phyloP scores from a whole-genome alignment of 2,888 invertebrate genomes.

The Eupsilia transversa region DNA sequence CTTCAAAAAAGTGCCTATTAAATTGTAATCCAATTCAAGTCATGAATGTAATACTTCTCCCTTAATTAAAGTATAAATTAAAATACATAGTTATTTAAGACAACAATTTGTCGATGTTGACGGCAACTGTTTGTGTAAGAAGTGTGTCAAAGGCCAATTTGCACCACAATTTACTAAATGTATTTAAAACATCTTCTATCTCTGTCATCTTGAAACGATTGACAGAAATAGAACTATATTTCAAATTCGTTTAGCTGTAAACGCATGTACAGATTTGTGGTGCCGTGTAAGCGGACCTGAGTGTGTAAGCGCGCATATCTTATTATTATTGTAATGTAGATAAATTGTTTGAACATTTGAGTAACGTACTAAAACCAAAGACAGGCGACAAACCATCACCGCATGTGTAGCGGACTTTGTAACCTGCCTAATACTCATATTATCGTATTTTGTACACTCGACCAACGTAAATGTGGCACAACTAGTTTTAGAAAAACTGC shows the following conservation, averaged over 20 bases:
- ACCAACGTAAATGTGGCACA: background rate
- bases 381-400: constrained; percentile 5
- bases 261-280: background rate
- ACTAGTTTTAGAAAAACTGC: background rate
- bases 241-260: background rate
- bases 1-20: background rate
- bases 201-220: background rate
- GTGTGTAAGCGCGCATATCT: background rate
- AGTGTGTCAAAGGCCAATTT: background rate
- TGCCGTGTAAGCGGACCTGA: no score
- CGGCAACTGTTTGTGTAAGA: constrained; percentile 18
- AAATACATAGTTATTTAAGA: constrained; percentile 10
- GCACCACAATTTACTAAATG: background rate
- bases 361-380: constrained; percentile 18
- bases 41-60: constrained; percentile 1
- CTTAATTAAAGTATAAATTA: background rate
- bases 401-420: background rate
- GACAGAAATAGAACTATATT: background rate
- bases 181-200: background rate
- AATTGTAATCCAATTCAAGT: constrained; percentile 35
- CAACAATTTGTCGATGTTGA: background rate
- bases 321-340: constrained; percentile 8
- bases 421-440: constrained; percentile 28
- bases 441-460: background rate
- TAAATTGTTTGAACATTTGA: background rate